Base-by-base conservation (phyloP, 2,888 invertebrate genomes). In the Patella depressa region DNA sequence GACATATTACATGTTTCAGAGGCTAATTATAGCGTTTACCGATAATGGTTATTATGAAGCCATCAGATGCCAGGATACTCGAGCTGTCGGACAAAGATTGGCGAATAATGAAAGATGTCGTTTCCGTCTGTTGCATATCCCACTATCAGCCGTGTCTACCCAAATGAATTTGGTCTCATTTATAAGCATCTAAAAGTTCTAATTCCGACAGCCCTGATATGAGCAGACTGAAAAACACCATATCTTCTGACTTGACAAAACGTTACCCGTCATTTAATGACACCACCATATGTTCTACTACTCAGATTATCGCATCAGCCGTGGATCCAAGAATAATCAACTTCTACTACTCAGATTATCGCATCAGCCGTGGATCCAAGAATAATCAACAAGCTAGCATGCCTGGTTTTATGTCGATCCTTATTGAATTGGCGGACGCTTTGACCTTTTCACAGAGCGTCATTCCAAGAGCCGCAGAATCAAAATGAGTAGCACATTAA, bases 51-150 rank as follows among this genome's bases (percentile, higher is more conserved):
- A 29, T 29, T 29, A 15, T 59, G 17, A 59, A 59, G 19, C 19
- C 59, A n/a, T 17, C 77, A 12, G 73, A 73, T 73, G 77, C 65
- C 19, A 57, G 73, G 53, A 69, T 29, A 19, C 19, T 73, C 17
- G 74, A 77, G 53, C 34, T 77, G 11, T 15, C 65, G 17, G 77
- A 74, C 57, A 54, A 70, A 19, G 59, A 65, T 69, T 77, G 73
- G 77, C 29, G 17, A 5, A 77, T 54, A 3, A 77, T 77, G 15
- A 59, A 77, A 29, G 77, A 77, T 9, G 17, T 69, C 17, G 45
- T 69, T 29, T 29, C 29, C 29, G 29, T 29, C 3, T 29, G n/a
- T n/a, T n/a, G n/a, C n/a, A n/a, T n/a, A n/a, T n/a, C n/a, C n/a
- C n/a, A n/a, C n/a, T n/a, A n/a, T n/a, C n/a, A n/a, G n/a, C n/a